phyloP scores from a whole-genome alignment of 2,113 vertebrate genomes.

The Bubo bubo region DNA sequence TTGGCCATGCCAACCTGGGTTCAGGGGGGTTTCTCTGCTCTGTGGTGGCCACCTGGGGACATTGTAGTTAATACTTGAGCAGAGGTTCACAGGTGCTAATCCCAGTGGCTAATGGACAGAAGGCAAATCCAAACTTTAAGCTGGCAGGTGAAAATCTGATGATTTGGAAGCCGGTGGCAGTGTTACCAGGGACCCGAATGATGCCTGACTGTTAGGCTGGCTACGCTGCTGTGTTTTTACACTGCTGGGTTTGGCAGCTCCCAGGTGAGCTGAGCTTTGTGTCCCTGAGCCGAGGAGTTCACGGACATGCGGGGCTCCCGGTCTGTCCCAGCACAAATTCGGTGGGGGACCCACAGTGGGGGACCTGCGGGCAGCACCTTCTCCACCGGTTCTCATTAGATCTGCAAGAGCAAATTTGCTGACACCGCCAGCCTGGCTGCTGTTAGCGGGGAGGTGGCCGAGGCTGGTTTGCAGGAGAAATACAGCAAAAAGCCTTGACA shows the following conservation, averaged over 20 bases:
- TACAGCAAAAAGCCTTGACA: neutral
- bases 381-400: neutral
- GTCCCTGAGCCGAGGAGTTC: fast-evolving
- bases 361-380: neutral
- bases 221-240: neutral
- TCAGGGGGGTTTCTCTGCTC: neutral
- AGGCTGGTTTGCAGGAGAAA: neutral
- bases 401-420: neutral
- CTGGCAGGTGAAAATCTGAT: neutral
- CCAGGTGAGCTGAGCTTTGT: neutral
- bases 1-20: fast-evolving
- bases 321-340: neutral
- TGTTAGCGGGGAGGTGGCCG: neutral
- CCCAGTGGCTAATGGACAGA: neutral
- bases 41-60: neutral
- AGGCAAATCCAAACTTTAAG: neutral
- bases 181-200: neutral
- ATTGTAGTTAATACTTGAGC: neutral
- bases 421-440: neutral
- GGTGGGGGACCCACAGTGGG: neutral
- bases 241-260: neutral
- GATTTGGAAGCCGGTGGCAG: neutral
- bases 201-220: neutral
- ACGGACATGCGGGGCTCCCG: fast-evolving
- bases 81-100: fast-evolving